Base-by-base conservation (phyloP, 2,888 invertebrate species). In the Drosophila bunnanda region DNA sequence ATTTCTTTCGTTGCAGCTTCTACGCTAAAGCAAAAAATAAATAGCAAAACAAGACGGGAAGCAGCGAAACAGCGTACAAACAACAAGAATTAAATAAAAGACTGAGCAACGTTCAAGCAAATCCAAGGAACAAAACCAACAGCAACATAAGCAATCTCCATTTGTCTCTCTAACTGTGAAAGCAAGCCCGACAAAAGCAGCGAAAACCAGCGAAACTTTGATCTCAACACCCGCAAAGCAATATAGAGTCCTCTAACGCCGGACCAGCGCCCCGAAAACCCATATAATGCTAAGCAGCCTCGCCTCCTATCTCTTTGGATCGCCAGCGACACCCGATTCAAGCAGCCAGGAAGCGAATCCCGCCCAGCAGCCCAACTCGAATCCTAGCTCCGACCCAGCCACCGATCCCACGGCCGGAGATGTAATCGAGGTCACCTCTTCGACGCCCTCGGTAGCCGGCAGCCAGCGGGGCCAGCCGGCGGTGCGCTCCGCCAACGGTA, bases 281-380 rank as follows among this genome's bases (percentile, higher is more conserved):
- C 69, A 80, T 92, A 93, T 92, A 92, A 94, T 94, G 94, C 93
- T 94, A 92, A 94, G 93, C 92, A 93, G 93, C 91, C 93, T 94
- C 91, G 94, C 94, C 89, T 93, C 93, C 90, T 94, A 94, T 92
- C 89, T 93, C 82, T 92, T 93, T 91, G 93, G 93, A 90, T 91
- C 91, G 87, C 83, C 75, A 83, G 79, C 88, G 66, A 90, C 90
- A 80, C 85, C 89, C 82, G 88, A 88, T 77, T 67, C 76, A 62
- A 69, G 61, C 77, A 71, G 43, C 53, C 78, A 77, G 72, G 77
- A 75, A 68, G 58, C 54, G 58, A 79, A 72, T 75, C 75, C 78
- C 60, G 77, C 57, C 48, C 77, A 82, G 76, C 50, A 30, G 25
- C 50, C 64, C 48, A 50, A 30, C 66, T 66, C 64, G 50, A 65